Conservation (phyloP, 2,888 invertebrate genomes). For the Dicyrtomina minuta region DNA sequence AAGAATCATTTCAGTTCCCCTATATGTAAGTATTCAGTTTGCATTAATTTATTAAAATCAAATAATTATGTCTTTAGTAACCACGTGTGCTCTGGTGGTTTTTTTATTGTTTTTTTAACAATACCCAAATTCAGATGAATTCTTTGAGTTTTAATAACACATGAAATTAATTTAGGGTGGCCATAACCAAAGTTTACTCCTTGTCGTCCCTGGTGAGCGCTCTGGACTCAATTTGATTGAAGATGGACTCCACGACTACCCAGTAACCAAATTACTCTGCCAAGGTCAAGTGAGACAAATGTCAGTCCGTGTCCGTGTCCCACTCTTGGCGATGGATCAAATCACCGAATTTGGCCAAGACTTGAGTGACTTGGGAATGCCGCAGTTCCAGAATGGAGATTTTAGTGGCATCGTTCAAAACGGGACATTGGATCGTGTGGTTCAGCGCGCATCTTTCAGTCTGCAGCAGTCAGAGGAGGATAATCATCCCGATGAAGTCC, state of each 20-base stretch:
- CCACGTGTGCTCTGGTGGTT: not conserved
- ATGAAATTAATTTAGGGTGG: slow-evolving; percentile 7
- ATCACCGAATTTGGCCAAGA: slow-evolving; percentile 19
- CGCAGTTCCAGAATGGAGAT: slow-evolving; percentile 34
- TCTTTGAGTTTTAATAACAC: not conserved
- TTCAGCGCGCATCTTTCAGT: slow-evolving; percentile 12
- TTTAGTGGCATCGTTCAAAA: slow-evolving; percentile 38
- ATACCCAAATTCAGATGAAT: not conserved
- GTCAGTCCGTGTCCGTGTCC: slow-evolving; percentile 40
- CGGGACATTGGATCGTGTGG: slow-evolving; percentile 35
- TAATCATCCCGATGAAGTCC: not conserved
- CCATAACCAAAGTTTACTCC: slow-evolving; percentile 34
- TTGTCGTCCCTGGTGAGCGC: slow-evolving; percentile 48
- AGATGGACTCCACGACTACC: slow-evolving; percentile 43
- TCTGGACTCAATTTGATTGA: slow-evolving; percentile 50
- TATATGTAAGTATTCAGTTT: slow-evolving; percentile 24
- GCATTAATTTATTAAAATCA: not conserved
- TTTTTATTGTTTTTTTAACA: not conserved
- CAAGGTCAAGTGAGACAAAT: slow-evolving; percentile 40
- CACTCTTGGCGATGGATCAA: slow-evolving; percentile 39
- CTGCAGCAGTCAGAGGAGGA: not conserved
- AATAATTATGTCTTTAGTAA: not conserved
- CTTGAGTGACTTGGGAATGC: slow-evolving; percentile 31
- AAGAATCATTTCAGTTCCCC: slow-evolving; percentile 25
- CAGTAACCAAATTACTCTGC: slow-evolving; percentile 45